phyloP scores from a whole-genome alignment of 2,797 vertebrate genomes.

The Cryptoprocta ferox region DNA sequence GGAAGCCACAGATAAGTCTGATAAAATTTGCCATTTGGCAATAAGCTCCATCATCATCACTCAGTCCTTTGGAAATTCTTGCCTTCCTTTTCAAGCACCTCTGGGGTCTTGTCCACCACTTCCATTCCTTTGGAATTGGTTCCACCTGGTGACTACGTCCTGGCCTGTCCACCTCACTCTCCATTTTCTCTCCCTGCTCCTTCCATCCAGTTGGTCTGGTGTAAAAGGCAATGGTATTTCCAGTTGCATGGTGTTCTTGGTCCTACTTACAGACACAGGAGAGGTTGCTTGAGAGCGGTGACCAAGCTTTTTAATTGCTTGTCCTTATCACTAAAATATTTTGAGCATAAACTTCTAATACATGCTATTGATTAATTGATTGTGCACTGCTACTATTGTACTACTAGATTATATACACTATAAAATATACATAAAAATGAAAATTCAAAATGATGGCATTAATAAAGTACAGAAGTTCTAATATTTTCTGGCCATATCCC shows the following conservation, averaged over 20 bases:
- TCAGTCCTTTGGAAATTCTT: background rate
- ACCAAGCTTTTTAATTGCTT: background rate
- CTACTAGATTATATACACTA: background rate
- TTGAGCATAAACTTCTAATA: background rate
- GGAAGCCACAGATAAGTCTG: background rate
- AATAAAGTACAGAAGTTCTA: background rate
- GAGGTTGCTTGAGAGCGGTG: background rate
- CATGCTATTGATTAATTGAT: background rate
- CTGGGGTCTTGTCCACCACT: background rate
- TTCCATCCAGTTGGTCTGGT: background rate
- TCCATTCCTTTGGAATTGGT: background rate
- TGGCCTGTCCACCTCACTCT: background rate
- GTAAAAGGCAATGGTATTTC: background rate
- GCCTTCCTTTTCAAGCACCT: background rate
- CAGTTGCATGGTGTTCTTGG: background rate
- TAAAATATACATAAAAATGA: background rate
- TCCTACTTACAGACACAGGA: background rate
- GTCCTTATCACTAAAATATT: background rate
- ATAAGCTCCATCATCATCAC: background rate
- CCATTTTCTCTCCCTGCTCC: background rate
- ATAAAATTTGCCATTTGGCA: background rate
- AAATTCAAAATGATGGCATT: background rate
- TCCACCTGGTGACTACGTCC: too few relatives aligned
- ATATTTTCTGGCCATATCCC: background rate
- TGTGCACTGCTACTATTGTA: background rate